phyloP scores from a whole-genome alignment of 2,888 invertebrate genomes.

The Rugalucina vietnamica region DNA sequence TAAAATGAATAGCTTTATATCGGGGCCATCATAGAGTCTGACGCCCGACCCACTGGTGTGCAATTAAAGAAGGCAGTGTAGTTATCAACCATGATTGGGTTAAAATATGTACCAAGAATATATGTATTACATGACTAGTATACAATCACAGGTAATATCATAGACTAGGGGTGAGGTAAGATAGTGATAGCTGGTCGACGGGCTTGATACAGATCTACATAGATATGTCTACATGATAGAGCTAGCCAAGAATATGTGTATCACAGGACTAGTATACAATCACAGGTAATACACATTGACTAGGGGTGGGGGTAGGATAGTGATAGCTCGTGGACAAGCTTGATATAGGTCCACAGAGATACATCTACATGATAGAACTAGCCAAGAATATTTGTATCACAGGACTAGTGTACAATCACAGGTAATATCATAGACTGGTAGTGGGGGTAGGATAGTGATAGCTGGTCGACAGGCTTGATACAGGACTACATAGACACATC shows the following conservation, averaged over 20 bases:
- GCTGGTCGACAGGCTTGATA: slow-evolving; percentile 14
- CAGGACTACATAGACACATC: slow-evolving; percentile 26
- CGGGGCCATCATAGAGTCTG: too few relatives aligned
- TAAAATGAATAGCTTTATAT: too few relatives aligned
- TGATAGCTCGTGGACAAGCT: slow-evolving; percentile 25
- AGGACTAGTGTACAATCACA: slow-evolving; percentile 24
- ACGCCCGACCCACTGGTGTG: too few relatives aligned
- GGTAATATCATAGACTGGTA: too few relatives aligned
- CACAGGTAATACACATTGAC: too few relatives aligned
- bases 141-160: slow-evolving; percentile 33
- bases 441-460: too few relatives aligned
- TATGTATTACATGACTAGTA: slow-evolving; percentile 41
- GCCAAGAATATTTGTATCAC: too few relatives aligned
- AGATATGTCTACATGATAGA: slow-evolving; percentile 45
- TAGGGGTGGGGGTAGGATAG: too few relatives aligned
- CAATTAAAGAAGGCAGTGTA: too few relatives aligned
- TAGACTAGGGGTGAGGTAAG: too few relatives aligned
- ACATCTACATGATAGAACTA: slow-evolving; percentile 46
- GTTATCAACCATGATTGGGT: too few relatives aligned
- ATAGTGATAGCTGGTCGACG: slow-evolving; percentile 32
- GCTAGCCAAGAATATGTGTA: slow-evolving; percentile 38
- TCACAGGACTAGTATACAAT: slow-evolving; percentile 33
- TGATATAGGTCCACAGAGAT: slow-evolving; percentile 19
- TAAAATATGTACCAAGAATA: slow-evolving; percentile 22
- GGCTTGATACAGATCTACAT: neutral